Percentiles rank a stretch among this genome's conserved stretches.
These are phyloP conservation scores for Drosophila tsacasi DNA, from an alignment of 1,140 invertebrate species.

Conservation along the genomic window DNA sequence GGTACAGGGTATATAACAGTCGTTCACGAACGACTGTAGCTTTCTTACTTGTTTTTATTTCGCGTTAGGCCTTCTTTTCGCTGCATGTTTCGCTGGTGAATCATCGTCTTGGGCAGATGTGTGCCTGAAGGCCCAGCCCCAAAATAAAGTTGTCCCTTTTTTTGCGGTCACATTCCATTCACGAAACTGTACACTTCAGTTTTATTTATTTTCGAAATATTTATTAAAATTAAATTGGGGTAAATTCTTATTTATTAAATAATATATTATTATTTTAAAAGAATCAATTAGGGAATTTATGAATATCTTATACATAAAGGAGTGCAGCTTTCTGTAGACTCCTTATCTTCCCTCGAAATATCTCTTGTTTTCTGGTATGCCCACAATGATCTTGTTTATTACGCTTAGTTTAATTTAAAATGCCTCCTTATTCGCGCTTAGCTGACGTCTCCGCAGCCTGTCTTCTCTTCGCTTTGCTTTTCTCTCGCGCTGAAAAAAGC, in stretches of 20 bases:
- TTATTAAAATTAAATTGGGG: not conserved
- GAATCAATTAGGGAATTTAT: not conserved
- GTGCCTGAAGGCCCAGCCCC: conserved; percentile 16
- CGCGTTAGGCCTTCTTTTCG: conserved; percentile 21
- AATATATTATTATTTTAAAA: not conserved
- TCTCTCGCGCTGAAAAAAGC: conserved; percentile 12
- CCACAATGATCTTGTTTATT: conserved; percentile 52
- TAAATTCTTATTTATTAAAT: not conserved
- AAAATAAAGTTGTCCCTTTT: conserved; percentile 24
- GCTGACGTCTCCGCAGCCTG: conserved; percentile 27
- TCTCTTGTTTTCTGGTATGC: not conserved
- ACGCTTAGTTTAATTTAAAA: conserved; percentile 70
- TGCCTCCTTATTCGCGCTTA: conserved; percentile 28
- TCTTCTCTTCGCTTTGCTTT: conserved; percentile 8
- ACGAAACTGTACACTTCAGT: conserved; percentile 15
- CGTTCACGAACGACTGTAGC: too few species aligned
- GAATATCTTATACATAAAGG: not conserved
- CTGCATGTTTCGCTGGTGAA: conserved; percentile 32
- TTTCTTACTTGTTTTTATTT: too few species aligned
- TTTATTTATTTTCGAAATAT: not conserved
- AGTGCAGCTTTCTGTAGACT: not conserved
- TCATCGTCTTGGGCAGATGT: conserved; percentile 34
- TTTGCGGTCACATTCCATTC: conserved; percentile 13
- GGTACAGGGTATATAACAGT: too few species aligned
- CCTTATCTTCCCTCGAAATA: not conserved